These are phyloP conservation scores for Apostichopus japonicus DNA, from an alignment of 35 echinoderm and acorn worm genomes.

Conservation along the genomic window DNA sequence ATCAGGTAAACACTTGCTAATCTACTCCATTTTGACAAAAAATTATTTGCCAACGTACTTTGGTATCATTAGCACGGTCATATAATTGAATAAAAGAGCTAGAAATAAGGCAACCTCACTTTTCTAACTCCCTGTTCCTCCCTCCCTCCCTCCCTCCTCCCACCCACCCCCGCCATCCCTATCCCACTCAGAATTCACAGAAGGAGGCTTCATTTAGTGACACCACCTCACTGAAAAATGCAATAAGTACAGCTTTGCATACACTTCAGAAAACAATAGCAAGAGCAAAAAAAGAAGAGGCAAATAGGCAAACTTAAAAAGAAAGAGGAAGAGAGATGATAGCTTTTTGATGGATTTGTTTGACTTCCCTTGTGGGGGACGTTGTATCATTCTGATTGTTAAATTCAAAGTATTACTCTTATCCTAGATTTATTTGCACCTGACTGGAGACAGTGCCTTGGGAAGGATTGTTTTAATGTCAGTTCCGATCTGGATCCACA, in stretches of 20 bases:
- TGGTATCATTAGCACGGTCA: no score
- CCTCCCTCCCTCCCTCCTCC: no score
- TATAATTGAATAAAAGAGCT: no score
- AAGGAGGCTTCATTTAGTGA: no score
- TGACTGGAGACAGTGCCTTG: slow-evolving; percentile 10
- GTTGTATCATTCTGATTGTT: slow-evolving; percentile 1
- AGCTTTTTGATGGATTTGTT: neutral
- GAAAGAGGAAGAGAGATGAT: neutral
- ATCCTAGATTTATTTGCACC: slow-evolving; percentile 11
- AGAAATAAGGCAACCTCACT: no score
- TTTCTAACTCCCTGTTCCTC: no score
- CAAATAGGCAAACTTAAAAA: neutral
- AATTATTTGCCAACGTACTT: no score
- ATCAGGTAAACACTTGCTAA: no score
- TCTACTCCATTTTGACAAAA: no score
- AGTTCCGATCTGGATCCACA: slow-evolving; percentile 26
- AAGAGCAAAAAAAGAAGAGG: neutral
- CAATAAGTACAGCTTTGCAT: neutral
- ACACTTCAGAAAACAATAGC: neutral
- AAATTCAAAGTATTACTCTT: neutral
- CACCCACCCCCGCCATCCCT: no score
- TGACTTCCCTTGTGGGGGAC: neutral
- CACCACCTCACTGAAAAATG: no score
- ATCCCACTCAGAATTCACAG: no score
- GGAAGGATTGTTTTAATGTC: slow-evolving; percentile 22